Base-by-base conservation (phyloP, 2,888 invertebrate species). In the Tyria jacobaeae region DNA sequence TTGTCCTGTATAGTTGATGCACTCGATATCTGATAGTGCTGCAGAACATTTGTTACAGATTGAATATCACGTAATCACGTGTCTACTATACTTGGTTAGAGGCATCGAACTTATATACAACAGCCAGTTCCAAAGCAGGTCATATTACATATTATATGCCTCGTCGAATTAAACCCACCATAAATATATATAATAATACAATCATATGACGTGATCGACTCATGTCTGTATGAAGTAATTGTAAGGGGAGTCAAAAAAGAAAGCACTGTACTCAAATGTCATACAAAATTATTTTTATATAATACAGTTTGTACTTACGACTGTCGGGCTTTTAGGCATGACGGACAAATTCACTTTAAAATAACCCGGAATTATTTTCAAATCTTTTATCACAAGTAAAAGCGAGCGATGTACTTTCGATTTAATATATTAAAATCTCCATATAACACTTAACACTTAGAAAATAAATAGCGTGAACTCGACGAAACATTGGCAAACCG, bases 281-380 rank as follows among this genome's bases (percentile, higher is more conserved):
- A 14, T 1, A 15, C 0, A 17, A 25, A 27, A 5, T 17, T 12
- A 10, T 27, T 10, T 35, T 3, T 3, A 12, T 10, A 15, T 37
- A 37, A n/a, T 12, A 50, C 14, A 34, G 15, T 39, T 35, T 10
- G 6, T 31, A 77, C 76, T 75, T 53, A 76, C 78, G 5, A 53
- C 51, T 31, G 63, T 71, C 0, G 68, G 57, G 52, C 60, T 75
- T 60, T 44, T 63, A 59, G 71, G 56, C 78, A 78, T 76, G 7
- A 41, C 63, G 54, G 27, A n/a, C 27, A 21, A n/a, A 21, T 31
- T 5, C 21, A 44, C 21, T 21, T 21, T 12, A 44, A 44, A 17
- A 17, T 3, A 3, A 10, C 17, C 9, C 9, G 3, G 7, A 10
- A 41, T 17, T 44, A 3, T 21, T 44, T 44, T 44, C 21, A 21